Evolutionary conservation across 2,113 vertebrate genomes (phyloP).

Genomic region (Oxyura jamaicensis): DNA sequence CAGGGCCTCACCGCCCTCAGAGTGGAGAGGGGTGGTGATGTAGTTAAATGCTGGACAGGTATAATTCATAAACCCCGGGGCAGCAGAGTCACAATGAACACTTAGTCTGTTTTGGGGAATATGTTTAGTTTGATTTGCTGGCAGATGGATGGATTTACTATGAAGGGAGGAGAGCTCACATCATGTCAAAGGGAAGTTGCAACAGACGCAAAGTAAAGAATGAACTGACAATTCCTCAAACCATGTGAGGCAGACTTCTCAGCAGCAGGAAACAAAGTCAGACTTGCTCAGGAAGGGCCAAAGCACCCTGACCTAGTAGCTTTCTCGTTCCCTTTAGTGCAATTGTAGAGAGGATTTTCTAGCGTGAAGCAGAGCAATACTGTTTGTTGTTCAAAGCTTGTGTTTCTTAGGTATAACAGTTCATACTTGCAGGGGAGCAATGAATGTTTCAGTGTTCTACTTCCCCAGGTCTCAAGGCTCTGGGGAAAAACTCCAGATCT

Average conservation of each 20-base stretch:
- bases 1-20: too few species aligned
- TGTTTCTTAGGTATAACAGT: background rate
- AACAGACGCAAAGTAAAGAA: background rate
- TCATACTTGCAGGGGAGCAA: background rate
- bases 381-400: accelerated
- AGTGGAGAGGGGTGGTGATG: too few species aligned
- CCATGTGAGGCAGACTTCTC: background rate
- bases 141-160: background rate
- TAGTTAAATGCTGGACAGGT: background rate
- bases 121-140: background rate
- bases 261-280: background rate
- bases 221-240: background rate
- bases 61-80: background rate
- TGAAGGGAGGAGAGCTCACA: background rate
- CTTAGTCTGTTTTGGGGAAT: background rate
- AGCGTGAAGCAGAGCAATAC: background rate
- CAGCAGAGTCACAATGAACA: background rate
- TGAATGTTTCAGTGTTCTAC: background rate
- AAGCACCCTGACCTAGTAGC: background rate
- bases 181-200: background rate
- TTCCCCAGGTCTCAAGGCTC: background rate
- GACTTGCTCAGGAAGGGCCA: background rate
- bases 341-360: background rate
- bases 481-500: background rate
- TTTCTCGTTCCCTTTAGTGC: background rate